Evolutionary conservation across 2,888 invertebrate genomes (phyloP), one percentile per base, ranked within the genome.

Genomic region (Trichacis sp.): DNA sequence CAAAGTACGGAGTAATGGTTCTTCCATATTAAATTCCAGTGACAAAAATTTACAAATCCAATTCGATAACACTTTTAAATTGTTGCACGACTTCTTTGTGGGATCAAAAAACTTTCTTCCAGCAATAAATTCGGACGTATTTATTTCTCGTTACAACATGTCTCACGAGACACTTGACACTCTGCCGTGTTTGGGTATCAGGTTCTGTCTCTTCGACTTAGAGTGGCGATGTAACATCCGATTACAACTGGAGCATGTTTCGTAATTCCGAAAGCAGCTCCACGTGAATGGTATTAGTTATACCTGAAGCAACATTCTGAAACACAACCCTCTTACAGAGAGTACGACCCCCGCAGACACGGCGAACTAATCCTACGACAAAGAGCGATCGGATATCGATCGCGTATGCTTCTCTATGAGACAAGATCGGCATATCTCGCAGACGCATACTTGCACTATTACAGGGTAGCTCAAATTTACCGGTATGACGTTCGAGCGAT

Each of bases 371-470:
- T 75, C 79, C 70, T 69, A 67, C 73, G 73, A 81, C 79, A 79
- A 81, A 80, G 78, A 76, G 70, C 77, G 73, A 80, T 81, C 77
- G 79, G 73, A 71, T 81, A 82, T 82, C 81, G 82, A 82, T 80
- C 76, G 77, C 73, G 75, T 74, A 77, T 79, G 77, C 80, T 33
- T 14, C 40, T 74, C 77, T 75, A 78, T 75, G 78, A 77, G 75
- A 73, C 73, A 73, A 60, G 58, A 45, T 54, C 68, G 66, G 68
- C 72, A 74, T 76, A 79, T 79, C 78, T 77, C 76, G 63, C 63
- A 64, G 72, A 69, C 72, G 76, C 77, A 75, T 70, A 73, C 72
- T 62, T 68, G 55, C 36, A 69, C 50, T 46, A 55, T 45, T 60
- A 62, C 68, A 58, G 76, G 77, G 79, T 73, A 74, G 75, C 72